Conservation (phyloP, 2,797 vertebrate species). For the Schizothorax lantsangensis region DNA sequence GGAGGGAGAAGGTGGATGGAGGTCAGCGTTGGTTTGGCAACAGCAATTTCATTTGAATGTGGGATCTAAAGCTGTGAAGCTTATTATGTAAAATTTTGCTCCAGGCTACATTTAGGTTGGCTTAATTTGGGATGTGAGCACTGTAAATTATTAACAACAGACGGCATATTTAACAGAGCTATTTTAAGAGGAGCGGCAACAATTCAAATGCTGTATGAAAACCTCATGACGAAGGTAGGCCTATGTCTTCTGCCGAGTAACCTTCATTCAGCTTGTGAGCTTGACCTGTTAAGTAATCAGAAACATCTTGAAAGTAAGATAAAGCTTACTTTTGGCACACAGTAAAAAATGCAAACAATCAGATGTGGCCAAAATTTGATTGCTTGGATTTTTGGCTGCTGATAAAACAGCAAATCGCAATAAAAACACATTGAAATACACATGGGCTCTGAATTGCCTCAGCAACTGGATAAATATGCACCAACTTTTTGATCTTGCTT, state of each 20-base stretch:
- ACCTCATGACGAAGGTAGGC: slow-evolving; percentile 49
- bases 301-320: background rate
- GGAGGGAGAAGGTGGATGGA: slow-evolving; percentile 37
- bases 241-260: background rate
- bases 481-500: slow-evolving; percentile 11
- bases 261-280: background rate
- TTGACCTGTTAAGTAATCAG: background rate
- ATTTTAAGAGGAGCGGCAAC: background rate
- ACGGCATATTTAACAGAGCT: slow-evolving; percentile 3
- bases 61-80: slow-evolving; percentile 29
- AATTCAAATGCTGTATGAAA: slow-evolving; percentile 62
- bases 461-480: background rate
- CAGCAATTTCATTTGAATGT: slow-evolving; percentile 56
- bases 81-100: slow-evolving; percentile 38
- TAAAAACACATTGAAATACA: background rate
- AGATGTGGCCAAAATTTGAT: background rate
- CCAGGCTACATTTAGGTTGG: slow-evolving; percentile 17
- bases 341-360: background rate
- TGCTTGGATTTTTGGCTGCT: background rate
- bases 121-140: slow-evolving; percentile 46
- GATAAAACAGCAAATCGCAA: background rate
- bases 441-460: background rate
- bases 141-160: slow-evolving; percentile 56
- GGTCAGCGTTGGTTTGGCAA: slow-evolving; percentile 18
- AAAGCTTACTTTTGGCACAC: background rate